A percentile compares a stretch with the other conserved stretches of the same genome.
Conservation (phyloP, 2,113 vertebrate genomes). For the Spizaetus ornatus region DNA sequence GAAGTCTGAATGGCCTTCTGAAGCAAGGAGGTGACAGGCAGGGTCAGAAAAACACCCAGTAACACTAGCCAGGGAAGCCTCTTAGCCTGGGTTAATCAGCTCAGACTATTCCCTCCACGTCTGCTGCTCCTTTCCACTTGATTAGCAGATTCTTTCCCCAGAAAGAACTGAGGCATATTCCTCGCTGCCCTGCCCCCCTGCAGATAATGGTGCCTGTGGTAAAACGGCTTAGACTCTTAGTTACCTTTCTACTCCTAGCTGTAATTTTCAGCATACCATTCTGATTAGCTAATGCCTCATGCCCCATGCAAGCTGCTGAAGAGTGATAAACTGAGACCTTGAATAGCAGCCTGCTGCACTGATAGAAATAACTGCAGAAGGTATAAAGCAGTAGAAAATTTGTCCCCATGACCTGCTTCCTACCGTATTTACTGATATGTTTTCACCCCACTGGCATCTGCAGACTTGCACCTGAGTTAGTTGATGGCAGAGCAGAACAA, state of each 20-base stretch:
- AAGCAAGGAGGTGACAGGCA: neutral
- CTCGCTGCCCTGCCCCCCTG: neutral
- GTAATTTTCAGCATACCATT: constrained; percentile 19
- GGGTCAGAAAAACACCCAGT: neutral
- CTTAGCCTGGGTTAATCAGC: neutral
- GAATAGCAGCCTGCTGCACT: neutral
- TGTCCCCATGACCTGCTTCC: neutral
- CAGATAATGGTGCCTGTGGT: neutral
- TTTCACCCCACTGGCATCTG: neutral
- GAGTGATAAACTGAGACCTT: neutral
- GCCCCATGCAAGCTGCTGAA: neutral
- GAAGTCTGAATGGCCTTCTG: neutral
- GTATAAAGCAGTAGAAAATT: neutral
- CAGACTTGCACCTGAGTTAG: neutral
- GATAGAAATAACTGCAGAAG: neutral
- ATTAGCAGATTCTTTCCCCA: neutral
- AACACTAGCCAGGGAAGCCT: neutral
- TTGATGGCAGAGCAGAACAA: neutral
- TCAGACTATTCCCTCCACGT: neutral
- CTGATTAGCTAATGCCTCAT: neutral
- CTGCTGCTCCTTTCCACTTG: neutral
- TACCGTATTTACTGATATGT: neutral
- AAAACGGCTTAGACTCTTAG: neutral
- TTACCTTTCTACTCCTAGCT: neutral
- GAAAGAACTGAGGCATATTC: neutral